Percentiles rank a stretch among this genome's conserved stretches.
These are phyloP conservation scores for Esox masquinongy DNA, from an alignment of 2,797 vertebrate species.

Conservation along the genomic window DNA sequence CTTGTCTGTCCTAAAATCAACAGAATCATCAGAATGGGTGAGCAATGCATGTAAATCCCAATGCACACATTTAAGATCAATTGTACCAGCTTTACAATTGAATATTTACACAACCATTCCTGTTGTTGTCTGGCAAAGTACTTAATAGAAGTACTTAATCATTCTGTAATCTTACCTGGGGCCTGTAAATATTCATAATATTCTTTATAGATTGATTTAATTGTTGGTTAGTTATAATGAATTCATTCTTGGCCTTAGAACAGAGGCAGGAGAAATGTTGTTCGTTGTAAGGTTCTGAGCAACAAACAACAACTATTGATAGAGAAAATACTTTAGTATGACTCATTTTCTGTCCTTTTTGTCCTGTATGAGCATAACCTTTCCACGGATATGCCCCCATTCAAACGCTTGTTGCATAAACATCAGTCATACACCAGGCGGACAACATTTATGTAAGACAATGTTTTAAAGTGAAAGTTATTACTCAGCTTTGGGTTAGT, in stretches of 20 bases:
- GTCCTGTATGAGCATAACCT: slow-evolving; percentile 22
- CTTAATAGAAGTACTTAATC: not conserved
- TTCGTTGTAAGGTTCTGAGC: not conserved
- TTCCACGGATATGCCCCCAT: slow-evolving; percentile 27
- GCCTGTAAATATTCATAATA: not conserved
- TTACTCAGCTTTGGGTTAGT: slow-evolving; percentile 24
- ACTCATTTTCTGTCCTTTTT: slow-evolving; percentile 31
- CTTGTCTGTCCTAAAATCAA: too few species aligned
- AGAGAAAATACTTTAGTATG: slow-evolving; percentile 1
- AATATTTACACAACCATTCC: not conserved
- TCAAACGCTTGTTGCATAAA: slow-evolving; percentile 40
- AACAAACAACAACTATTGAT: not conserved
- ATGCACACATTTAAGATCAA: not conserved
- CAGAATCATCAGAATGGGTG: not conserved
- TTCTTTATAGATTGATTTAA: not conserved
- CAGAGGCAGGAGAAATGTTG: not conserved
- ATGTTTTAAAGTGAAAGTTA: slow-evolving; percentile 50
- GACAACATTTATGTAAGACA: slow-evolving; percentile 34
- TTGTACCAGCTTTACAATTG: not conserved
- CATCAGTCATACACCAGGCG: slow-evolving; percentile 34
- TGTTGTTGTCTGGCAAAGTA: not conserved
- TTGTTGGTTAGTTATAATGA: not conserved
- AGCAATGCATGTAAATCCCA: slow-evolving; percentile 10
- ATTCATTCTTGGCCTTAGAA: not conserved
- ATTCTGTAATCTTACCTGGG: not conserved